Base-by-base conservation (phyloP, 2,888 invertebrate species). In the Ophioninae sp. region DNA sequence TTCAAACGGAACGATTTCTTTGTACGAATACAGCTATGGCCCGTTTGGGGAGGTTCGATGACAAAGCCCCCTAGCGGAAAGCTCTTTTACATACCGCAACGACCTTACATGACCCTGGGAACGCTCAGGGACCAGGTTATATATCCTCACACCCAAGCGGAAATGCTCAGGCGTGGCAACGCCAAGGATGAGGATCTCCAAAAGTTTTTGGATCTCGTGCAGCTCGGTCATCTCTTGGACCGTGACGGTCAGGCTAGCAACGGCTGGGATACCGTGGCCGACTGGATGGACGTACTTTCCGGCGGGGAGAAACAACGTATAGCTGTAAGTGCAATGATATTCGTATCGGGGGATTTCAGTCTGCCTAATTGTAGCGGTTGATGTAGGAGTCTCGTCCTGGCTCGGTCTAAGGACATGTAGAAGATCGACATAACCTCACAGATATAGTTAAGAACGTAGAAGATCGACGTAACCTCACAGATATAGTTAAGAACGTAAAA, bases 241-340 rank as follows among this genome's bases (percentile, higher is more conserved):
- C 94, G 99, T 71, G 98, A 99, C 88, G 96, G 96, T 44, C 87
- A 88, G 22, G 59, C 68, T n/a, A 86, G 87, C 23, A 86, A 87
- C 23, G 88, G 84, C 58, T 96, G 98, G 95, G 97, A 99, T 93
- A 96, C 98, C 0, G 96, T 98, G 0, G 98, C 98, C 89, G 99
- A 99, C 94, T 99, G 99, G 99, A 97, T 99, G 95, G 99, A 99
- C 93, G 98, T 99, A 0, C 94, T 99, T 6, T 98, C 98, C 56
- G 99, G 99, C 0, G 99, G 99, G 17, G 99, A 99, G 94, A 99
- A 99, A 91, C 99, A 99, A 93, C 94, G 99, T 90, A 96, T 99
- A 88, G 99, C 99, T 72, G 96, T 97, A 91, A 94, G 83, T 84
- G 22, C 41, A 68, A 67, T n/a, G 20, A 30, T 30, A 30, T 30